These are phyloP conservation scores for Brachyptera risi DNA, from an alignment of 2,888 invertebrate genomes.

Conservation along the genomic window DNA sequence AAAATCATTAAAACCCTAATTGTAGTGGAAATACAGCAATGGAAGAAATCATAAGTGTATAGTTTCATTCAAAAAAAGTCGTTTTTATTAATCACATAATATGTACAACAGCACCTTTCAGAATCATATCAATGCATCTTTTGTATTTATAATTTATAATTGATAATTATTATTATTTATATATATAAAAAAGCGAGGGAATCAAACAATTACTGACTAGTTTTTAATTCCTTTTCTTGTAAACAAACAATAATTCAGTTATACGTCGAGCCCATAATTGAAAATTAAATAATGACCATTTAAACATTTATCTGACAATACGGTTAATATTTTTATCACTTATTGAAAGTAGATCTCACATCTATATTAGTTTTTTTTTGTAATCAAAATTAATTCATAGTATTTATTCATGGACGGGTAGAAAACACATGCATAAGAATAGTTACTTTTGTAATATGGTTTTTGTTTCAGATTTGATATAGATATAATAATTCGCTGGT, in stretches of 20 bases:
- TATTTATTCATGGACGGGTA: background rate
- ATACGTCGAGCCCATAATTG: background rate
- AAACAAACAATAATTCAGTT: background rate
- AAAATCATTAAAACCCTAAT: too few species aligned
- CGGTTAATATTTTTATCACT: constrained; percentile 14
- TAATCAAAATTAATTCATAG: too few species aligned
- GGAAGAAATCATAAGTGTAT: background rate
- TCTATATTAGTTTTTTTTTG: background rate
- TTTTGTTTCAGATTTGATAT: background rate
- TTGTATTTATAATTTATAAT: constrained; percentile 19
- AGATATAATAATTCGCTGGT: background rate
- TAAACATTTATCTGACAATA: constrained; percentile 14
- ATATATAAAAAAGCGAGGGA: constrained; percentile 25
- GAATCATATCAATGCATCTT: constrained; percentile 28
- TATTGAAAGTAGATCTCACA: constrained; percentile 1
- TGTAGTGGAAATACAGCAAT: too few species aligned
- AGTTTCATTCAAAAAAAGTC: constrained; percentile 6
- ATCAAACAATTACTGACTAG: constrained; percentile 28
- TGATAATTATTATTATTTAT: constrained; percentile 3
- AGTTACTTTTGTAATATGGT: background rate
- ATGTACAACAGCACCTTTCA: constrained; percentile 29
- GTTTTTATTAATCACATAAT: constrained; percentile 23
- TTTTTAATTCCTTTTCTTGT: constrained; percentile 15
- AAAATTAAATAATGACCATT: background rate
- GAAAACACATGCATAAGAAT: constrained; percentile 15